Conservation (phyloP, 2,888 invertebrate genomes). For the Zygogramma bicolorata region DNA sequence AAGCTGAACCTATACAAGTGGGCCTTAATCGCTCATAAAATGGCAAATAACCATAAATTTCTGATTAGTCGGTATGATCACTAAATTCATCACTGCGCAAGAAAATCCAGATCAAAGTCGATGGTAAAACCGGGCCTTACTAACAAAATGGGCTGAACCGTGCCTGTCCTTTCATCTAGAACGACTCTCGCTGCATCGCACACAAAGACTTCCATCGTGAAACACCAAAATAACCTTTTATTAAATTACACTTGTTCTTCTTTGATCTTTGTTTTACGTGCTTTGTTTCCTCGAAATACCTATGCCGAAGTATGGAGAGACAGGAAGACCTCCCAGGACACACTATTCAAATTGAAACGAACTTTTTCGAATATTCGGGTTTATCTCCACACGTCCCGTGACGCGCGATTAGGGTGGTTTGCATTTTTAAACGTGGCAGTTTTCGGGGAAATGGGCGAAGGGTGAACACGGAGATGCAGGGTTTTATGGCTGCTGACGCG, state of each 20-base stretch:
- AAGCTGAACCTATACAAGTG: too few relatives aligned
- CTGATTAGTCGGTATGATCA: too few relatives aligned
- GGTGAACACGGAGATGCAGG: not conserved
- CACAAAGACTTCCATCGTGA: conserved; percentile 28
- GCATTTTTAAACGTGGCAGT: not conserved
- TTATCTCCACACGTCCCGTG: not conserved
- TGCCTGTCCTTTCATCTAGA: not conserved
- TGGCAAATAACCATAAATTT: too few relatives aligned
- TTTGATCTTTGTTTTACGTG: conserved; percentile 32
- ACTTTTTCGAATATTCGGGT: not conserved
- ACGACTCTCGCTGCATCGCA: conserved; percentile 7
- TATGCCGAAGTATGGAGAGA: not conserved
- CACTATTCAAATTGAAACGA: not conserved
- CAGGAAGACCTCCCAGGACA: not conserved
- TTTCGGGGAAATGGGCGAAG: not conserved
- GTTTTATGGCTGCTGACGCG: not conserved
- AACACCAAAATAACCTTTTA: conserved; percentile 35
- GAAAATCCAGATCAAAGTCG: too few relatives aligned
- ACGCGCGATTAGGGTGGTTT: not conserved
- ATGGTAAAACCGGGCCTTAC: too few relatives aligned
- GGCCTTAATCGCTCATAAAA: too few relatives aligned
- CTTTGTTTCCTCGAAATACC: conserved; percentile 29
- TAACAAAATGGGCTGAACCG: not conserved
- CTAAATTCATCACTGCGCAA: too few relatives aligned
- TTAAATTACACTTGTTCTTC: conserved; percentile 36